Evolutionary conservation across 1,140 invertebrate genomes (phyloP), one percentile per base, ranked within the genome.

Genomic region (Lepidurus arcticus): DNA sequence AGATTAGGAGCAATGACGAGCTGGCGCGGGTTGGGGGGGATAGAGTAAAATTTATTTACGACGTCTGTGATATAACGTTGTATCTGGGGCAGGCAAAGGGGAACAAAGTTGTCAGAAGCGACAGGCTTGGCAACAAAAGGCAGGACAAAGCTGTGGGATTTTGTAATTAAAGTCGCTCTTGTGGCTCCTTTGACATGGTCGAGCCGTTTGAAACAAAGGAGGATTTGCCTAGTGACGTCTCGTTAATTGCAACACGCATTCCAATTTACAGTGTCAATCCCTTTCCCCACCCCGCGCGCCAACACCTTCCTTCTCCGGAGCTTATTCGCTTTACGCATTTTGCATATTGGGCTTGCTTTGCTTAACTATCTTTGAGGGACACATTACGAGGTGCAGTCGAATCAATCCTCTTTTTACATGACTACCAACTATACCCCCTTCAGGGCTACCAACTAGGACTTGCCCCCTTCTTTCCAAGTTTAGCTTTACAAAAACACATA

Each of bases 181-280:
- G 53, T 65, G 53, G 53, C 53, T 65, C 53, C 53, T 65, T 65
- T 65, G 53, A 65, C 53, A 65, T 65, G 53, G 53, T 65, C 53
- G 53, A 65, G 53, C 53, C 53, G 8, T 65, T 16, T 65, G 53
- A 65, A 65, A 65, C 53, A 65, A 65, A 65, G 53, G 53, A 65
- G 53, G 53, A 65, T 65, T 65, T 65, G 53, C 53, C 53, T 65
- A 65, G 53, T 65, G 53, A 65, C 53, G 53, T 65, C 53, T 65
- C 53, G 53, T 65, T 65, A 65, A 65, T 65, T 65, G 53, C 53
- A 65, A 65, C 53, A 65, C 53, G 53, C 53, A 65, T 65, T 65
- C 53, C 53, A 65, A 65, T 65, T 65, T 65, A 65, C 53, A 65
- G 21, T 65, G 53, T 65, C 53, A 65, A 65, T 65, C 53, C 53